phyloP scores from a whole-genome alignment of 2,113 vertebrate species.

The Craseonycteris thonglongyai region DNA sequence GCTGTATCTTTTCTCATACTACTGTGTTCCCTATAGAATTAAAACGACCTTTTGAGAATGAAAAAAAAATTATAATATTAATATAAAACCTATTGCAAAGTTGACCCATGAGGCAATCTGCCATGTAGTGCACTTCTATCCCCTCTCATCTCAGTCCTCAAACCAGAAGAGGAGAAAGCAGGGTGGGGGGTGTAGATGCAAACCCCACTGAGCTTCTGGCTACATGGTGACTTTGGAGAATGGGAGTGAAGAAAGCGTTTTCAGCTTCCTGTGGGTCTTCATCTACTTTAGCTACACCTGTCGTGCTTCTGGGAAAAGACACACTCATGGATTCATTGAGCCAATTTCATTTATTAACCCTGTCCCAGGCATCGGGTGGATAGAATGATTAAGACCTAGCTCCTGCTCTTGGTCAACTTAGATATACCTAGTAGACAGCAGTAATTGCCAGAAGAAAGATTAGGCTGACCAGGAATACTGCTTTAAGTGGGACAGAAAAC shows the following conservation, averaged over 20 bases:
- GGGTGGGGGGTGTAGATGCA: not conserved
- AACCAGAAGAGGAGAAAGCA: not conserved
- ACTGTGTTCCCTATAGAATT: not conserved
- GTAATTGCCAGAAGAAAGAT: not conserved
- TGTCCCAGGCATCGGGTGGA: not conserved
- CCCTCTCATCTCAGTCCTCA: not conserved
- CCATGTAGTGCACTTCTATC: too few species aligned
- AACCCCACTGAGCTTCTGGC: not conserved
- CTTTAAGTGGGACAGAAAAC: too few species aligned
- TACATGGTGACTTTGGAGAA: not conserved
- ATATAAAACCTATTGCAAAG: not conserved
- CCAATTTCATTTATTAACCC: not conserved
- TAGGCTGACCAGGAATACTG: too few species aligned
- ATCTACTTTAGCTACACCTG: not conserved
- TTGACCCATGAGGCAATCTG: not conserved
- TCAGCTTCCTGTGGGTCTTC: not conserved
- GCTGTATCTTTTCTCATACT: not conserved
- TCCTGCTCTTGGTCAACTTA: not conserved
- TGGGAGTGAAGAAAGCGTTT: not conserved
- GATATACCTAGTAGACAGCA: not conserved
- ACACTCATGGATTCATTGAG: not conserved
- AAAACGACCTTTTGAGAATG: not conserved
- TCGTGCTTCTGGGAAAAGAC: not conserved
- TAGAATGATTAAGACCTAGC: not conserved
- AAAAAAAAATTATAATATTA: not conserved